phyloP scores from a whole-genome alignment of 2,113 vertebrate species.

The Pipa parva region DNA sequence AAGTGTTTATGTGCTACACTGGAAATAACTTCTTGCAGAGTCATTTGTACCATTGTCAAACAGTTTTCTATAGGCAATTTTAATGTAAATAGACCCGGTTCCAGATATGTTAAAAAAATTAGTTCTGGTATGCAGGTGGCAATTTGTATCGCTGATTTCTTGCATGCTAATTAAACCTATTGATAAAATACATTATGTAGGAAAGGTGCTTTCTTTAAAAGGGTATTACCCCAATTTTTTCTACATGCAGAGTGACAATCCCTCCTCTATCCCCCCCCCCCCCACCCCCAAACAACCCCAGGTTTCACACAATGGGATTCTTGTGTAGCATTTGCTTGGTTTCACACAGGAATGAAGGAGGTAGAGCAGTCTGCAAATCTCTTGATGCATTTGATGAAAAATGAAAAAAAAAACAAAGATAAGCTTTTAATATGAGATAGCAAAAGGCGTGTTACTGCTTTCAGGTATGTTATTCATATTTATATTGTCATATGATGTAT shows the following conservation, averaged over 20 bases:
- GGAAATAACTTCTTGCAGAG: too few species aligned
- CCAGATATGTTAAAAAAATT: too few species aligned
- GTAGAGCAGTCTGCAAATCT: neutral
- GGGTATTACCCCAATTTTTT: neutral
- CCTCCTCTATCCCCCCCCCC: too few species aligned
- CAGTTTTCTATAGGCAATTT: too few species aligned
- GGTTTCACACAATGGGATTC: slow-evolving; percentile 17
- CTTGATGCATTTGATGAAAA: neutral
- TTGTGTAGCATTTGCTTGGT: slow-evolving; percentile 19
- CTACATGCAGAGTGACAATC: neutral
- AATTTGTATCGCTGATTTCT: too few species aligned
- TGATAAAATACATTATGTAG: too few species aligned
- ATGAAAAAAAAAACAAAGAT: neutral
- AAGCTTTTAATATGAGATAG: neutral
- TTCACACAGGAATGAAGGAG: slow-evolving; percentile 40
- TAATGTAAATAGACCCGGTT: too few species aligned
- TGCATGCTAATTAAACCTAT: too few species aligned
- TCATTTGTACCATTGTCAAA: too few species aligned
- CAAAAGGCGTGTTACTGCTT: neutral
- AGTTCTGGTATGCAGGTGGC: too few species aligned
- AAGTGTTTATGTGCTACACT: too few species aligned
- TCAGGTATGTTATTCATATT: neutral
- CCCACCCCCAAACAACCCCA: neutral
- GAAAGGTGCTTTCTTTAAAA: neutral
- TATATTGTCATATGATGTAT: too few species aligned